Conservation (phyloP, 1,140 invertebrate species). For the Ylistrum balloti region DNA sequence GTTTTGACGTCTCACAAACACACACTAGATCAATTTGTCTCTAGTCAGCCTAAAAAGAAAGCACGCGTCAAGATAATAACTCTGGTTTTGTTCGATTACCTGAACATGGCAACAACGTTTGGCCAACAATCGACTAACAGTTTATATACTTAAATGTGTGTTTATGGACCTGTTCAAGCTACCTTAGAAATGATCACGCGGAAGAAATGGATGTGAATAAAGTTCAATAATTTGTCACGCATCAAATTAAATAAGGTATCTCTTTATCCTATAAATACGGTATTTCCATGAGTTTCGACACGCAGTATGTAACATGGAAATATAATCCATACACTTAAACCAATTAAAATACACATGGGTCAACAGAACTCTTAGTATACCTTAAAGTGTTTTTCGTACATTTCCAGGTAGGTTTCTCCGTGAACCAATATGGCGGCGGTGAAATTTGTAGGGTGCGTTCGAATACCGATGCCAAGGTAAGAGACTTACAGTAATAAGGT, state of each 20-base stretch:
- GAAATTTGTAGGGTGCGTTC: neutral
- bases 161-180: too few relatives aligned
- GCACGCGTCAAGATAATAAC: too few relatives aligned
- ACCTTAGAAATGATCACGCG: neutral
- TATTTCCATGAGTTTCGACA: neutral
- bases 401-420: neutral
- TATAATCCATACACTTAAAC: neutral
- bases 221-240: neutral
- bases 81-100: too few relatives aligned
- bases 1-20: too few relatives aligned
- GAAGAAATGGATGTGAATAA: neutral
- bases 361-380: neutral
- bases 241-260: neutral
- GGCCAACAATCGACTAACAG: too few relatives aligned
- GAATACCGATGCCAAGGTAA: neutral
- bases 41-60: too few relatives aligned
- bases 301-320: neutral
- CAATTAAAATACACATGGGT: neutral
- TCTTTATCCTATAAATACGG: too few relatives aligned
- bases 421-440: slow-evolving; percentile 15
- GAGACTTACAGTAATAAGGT: too few relatives aligned
- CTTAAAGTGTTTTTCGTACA: neutral
- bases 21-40: too few relatives aligned
- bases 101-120: too few relatives aligned
- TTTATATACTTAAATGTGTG: too few relatives aligned